phyloP scores from a whole-genome alignment of 2,797 vertebrate species.

The Pseudochaenichthys georgianus region DNA sequence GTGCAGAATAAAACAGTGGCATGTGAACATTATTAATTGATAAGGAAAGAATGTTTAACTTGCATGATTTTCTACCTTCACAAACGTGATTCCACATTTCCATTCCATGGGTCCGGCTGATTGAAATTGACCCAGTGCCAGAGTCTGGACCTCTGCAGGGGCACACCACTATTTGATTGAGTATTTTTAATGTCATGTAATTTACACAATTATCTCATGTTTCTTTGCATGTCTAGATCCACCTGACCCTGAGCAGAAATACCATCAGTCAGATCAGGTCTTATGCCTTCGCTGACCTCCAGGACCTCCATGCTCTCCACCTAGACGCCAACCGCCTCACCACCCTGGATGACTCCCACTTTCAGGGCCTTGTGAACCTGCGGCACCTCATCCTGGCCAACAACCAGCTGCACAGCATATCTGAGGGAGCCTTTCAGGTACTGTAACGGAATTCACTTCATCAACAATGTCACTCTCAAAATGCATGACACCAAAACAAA shows the following conservation, averaged over 20 bases:
- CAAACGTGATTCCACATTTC: too few species aligned
- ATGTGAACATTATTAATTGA: too few species aligned
- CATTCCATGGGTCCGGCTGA: too few species aligned
- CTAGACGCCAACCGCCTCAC: conserved; percentile 92
- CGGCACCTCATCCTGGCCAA: conserved; percentile 97
- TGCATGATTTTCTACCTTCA: too few species aligned
- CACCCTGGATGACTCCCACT: conserved; percentile 87
- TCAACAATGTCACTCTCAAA: not conserved
- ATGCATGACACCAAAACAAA: not conserved
- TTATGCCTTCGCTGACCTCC: conserved; percentile 90
- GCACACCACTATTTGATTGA: not conserved
- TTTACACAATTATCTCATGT: not conserved
- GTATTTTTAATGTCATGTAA: not conserved
- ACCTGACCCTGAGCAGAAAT: conserved; percentile 92
- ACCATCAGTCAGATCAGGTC: conserved; percentile 92
- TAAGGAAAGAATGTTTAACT: too few species aligned
- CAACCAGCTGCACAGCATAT: conserved; percentile 94
- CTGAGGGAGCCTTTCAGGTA: conserved; percentile 94
- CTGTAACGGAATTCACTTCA: not conserved
- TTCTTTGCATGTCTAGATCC: conserved; percentile 74
- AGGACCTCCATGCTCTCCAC: conserved; percentile 91
- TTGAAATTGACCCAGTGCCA: too few species aligned
- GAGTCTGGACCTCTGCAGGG: too few species aligned
- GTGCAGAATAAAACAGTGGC: too few species aligned
- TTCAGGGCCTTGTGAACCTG: conserved; percentile 91